These are phyloP conservation scores for Uromys caudimaculatus DNA, from an alignment of 2,797 vertebrate genomes.

Conservation along the genomic window DNA sequence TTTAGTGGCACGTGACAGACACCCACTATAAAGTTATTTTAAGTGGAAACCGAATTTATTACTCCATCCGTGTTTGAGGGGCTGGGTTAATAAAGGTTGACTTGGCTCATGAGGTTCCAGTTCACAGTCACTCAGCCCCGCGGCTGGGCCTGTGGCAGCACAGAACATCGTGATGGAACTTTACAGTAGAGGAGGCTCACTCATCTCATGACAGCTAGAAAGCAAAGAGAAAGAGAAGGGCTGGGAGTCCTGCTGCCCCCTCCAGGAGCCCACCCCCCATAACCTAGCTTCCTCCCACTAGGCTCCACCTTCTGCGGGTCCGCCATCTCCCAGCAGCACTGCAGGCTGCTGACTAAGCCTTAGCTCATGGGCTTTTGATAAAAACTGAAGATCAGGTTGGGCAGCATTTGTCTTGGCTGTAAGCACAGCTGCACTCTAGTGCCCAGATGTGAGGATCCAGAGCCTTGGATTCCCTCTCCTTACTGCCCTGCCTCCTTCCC, in stretches of 20 bases:
- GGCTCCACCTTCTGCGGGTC: neutral
- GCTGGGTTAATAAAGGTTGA: neutral
- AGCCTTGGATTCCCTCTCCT: neutral
- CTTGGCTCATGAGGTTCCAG: neutral
- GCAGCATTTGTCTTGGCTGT: neutral
- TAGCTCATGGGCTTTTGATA: neutral
- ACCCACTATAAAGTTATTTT: neutral
- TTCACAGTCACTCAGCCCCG: no score
- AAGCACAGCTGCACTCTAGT: neutral
- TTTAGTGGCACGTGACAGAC: neutral
- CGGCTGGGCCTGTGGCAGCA: neutral
- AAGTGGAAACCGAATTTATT: neutral
- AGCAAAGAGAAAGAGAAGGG: neutral
- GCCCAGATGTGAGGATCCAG: neutral
- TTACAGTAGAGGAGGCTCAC: neutral
- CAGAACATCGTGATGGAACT: no score
- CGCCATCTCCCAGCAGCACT: neutral
- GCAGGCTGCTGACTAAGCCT: neutral
- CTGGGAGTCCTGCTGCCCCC: no score
- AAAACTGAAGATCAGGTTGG: neutral
- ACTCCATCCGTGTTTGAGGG: neutral
- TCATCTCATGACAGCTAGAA: neutral
- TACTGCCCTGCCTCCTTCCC: neutral
- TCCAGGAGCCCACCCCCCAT: neutral
- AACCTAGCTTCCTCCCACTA: neutral